Conservation (phyloP, 2,113 vertebrate genomes). For the Ageneiosus marmoratus region DNA sequence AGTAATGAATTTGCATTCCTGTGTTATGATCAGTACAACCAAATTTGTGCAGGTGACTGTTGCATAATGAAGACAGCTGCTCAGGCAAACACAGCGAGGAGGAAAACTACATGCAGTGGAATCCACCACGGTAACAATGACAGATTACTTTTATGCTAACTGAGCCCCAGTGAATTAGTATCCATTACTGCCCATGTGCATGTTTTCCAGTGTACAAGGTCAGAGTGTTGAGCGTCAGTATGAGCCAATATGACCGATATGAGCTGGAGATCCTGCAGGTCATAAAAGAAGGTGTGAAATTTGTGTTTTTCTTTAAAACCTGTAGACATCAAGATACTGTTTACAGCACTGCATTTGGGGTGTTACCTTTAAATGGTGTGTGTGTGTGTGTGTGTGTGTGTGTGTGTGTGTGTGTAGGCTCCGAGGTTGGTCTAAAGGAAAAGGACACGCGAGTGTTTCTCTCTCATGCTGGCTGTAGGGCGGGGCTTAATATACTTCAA, state of each 20-base stretch:
- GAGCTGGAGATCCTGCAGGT: slow-evolving; percentile 69
- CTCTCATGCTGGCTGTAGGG: slow-evolving; percentile 71
- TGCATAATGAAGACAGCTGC: slow-evolving; percentile 60
- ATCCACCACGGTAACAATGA: slow-evolving; percentile 67
- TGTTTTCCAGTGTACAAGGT: slow-evolving; percentile 65
- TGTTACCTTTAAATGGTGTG: too few relatives aligned
- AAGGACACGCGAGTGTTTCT: slow-evolving; percentile 66
- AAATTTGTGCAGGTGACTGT: slow-evolving; percentile 66
- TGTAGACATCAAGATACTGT: neutral
- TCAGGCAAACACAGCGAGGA: slow-evolving; percentile 47
- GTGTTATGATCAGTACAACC: neutral
- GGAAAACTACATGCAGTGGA: slow-evolving; percentile 58
- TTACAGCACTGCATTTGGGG: neutral
- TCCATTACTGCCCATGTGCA: neutral
- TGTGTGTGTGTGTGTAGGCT: slow-evolving; percentile 52
- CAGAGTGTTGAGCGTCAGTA: slow-evolving; percentile 60
- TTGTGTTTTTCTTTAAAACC: neutral
- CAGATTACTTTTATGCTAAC: neutral
- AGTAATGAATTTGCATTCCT: neutral
- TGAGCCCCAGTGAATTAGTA: neutral
- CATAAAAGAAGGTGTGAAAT: slow-evolving; percentile 69
- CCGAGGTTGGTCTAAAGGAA: slow-evolving; percentile 58
- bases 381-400: neutral
- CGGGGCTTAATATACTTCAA: slow-evolving; percentile 57
- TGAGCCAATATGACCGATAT: slow-evolving; percentile 73